phyloP scores from a whole-genome alignment of 2,797 vertebrate species.

The Heliangelus exortis region DNA sequence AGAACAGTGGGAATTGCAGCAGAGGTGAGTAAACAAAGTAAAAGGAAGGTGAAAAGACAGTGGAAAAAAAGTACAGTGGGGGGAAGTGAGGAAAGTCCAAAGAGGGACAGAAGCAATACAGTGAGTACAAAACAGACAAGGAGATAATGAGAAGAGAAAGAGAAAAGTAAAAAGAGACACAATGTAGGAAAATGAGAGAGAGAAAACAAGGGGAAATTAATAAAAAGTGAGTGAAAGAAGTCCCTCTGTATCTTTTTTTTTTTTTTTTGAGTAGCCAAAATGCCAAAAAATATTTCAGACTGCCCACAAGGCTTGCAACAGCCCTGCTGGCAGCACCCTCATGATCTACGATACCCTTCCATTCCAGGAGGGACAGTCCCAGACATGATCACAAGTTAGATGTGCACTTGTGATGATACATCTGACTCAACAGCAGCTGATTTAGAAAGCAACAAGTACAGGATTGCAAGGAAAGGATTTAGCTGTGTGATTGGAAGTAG shows the following conservation, averaged over 20 bases:
- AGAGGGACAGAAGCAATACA: neutral
- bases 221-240: neutral
- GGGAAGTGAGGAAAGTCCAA: neutral
- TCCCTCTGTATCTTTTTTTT: too few species aligned
- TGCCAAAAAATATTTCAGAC: neutral
- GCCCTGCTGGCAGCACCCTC: neutral
- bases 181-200: neutral
- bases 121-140: neutral
- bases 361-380: neutral
- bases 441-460: neutral
- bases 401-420: neutral
- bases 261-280: neutral
- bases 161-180: neutral
- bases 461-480: neutral
- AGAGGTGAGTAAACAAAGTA: neutral
- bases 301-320: neutral
- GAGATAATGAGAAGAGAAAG: neutral
- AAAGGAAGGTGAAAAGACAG: neutral
- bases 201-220: neutral
- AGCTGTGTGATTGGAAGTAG: neutral
- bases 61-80: neutral
- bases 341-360: rapidly evolving
- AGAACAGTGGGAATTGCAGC: neutral
- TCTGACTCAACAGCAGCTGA: rapidly evolving
- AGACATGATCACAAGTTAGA: neutral